Percentiles rank a stretch among this genome's conserved stretches.
Evolutionary conservation across 2,113 vertebrate species (phyloP).

Genomic region (Paracanthobrama guichenoti): DNA sequence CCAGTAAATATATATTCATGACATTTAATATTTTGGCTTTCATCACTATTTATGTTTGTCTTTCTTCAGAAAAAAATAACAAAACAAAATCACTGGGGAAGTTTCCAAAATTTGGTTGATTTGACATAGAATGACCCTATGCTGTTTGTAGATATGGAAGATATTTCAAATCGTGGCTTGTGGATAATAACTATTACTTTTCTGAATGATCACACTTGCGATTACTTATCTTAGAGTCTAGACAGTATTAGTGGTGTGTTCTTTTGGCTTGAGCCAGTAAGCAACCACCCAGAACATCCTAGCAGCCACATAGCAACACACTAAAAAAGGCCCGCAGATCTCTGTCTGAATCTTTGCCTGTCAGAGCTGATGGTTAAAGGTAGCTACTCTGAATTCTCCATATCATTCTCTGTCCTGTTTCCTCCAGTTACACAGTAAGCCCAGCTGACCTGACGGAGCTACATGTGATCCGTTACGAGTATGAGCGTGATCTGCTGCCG

Average conservation of each 20-base stretch:
- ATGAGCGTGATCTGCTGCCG: slow-evolving; percentile 85
- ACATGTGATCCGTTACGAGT: slow-evolving; percentile 88
- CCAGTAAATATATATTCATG: no score
- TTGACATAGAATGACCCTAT: no score
- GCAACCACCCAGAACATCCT: not conserved
- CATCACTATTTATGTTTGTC: no score
- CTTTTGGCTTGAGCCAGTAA: no score
- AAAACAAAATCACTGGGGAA: no score
- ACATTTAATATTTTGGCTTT: no score
- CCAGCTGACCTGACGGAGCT: slow-evolving; percentile 85
- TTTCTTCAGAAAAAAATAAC: no score
- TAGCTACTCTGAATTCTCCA: not conserved
- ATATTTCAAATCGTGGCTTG: no score
- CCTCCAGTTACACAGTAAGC: slow-evolving; percentile 83
- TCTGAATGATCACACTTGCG: not conserved
- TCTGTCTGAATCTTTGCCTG: not conserved
- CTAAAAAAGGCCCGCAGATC: not conserved
- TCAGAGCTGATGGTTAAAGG: not conserved
- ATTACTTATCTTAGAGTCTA: not conserved
- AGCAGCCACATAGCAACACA: not conserved
- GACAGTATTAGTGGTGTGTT: no score
- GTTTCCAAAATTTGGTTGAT: no score
- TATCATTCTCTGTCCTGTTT: not conserved
- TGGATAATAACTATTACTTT: not conserved
- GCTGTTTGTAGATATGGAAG: no score